phyloP scores from a whole-genome alignment of 2,113 vertebrate species.

The Hemicordylus capensis region DNA sequence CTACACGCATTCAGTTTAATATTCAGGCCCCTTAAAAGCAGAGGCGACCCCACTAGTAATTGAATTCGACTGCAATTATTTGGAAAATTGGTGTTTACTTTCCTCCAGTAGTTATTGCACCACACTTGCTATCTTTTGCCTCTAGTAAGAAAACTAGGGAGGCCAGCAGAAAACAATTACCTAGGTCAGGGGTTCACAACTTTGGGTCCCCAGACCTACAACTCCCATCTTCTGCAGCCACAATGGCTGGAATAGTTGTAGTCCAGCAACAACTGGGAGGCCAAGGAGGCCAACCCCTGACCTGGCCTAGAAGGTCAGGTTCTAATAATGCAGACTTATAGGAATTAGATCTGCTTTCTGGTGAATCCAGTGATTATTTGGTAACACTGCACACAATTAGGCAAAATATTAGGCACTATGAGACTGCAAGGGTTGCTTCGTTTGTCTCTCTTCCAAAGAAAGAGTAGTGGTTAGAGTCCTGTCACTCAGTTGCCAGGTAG shows the following conservation, averaged over 20 bases:
- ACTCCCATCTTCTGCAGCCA: not conserved
- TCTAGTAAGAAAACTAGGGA: not conserved
- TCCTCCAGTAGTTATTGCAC: not conserved
- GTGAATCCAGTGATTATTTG: too few relatives aligned
- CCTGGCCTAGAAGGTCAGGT: not conserved
- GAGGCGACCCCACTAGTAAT: constrained; percentile 12
- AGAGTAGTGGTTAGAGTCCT: not conserved
- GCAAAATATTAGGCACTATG: not conserved
- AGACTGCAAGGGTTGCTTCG: not conserved
- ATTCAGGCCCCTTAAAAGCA: constrained; percentile 4
- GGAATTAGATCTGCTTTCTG: not conserved
- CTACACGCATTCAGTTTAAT: constrained; percentile 14
- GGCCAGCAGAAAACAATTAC: not conserved
- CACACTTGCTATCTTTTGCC: not conserved
- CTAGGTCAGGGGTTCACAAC: too few relatives aligned
- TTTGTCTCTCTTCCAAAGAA: too few relatives aligned
- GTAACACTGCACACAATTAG: not conserved
- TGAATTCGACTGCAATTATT: constrained; percentile 28
- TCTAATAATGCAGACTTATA: not conserved
- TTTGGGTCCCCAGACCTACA: too few relatives aligned
- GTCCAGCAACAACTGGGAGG: too few relatives aligned
- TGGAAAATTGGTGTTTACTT: constrained; percentile 19
- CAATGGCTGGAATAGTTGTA: too few relatives aligned
- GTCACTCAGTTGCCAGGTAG: not conserved
- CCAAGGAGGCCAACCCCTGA: too few relatives aligned